Evolutionary conservation across 2,888 invertebrate species (phyloP).

Genomic region (Cantharis nigra): DNA sequence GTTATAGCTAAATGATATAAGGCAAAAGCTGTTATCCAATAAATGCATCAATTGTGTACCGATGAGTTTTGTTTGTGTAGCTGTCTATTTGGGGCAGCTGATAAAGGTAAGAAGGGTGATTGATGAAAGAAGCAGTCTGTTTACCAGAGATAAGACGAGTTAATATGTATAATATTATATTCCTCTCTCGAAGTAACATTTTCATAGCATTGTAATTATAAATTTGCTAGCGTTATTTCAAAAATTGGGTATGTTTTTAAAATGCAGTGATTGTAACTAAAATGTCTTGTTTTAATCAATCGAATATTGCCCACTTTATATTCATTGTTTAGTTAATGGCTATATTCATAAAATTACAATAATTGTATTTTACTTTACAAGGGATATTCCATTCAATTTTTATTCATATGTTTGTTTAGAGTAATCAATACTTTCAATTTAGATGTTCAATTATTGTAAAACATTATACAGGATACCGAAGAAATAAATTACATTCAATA

Average conservation of each 20-base stretch:
- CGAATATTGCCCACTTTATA: background rate
- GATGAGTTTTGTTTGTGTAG: conserved; percentile 39
- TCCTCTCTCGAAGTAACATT: conserved; percentile 21
- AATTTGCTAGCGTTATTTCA: background rate
- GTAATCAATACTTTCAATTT: background rate
- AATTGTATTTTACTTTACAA: background rate
- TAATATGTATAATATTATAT: conserved; percentile 39
- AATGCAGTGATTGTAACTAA: background rate
- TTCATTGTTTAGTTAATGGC: background rate
- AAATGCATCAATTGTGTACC: conserved; percentile 13
- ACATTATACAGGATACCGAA: background rate
- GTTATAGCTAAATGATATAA: background rate
- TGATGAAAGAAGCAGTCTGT: conserved; percentile 49
- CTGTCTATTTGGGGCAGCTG: conserved; percentile 40
- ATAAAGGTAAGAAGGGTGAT: conserved; percentile 41
- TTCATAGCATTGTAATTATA: background rate
- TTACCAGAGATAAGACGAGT: conserved; percentile 42
- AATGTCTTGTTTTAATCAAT: background rate
- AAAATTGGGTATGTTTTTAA: background rate
- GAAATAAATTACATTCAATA: too few relatives aligned
- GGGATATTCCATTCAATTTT: background rate
- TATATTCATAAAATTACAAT: background rate
- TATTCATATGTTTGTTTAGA: background rate
- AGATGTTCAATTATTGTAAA: background rate
- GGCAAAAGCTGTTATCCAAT: background rate